Evolutionary conservation across 23 tunicate genomes (phyloP).

Genomic region (Ascidia mentula): DNA sequence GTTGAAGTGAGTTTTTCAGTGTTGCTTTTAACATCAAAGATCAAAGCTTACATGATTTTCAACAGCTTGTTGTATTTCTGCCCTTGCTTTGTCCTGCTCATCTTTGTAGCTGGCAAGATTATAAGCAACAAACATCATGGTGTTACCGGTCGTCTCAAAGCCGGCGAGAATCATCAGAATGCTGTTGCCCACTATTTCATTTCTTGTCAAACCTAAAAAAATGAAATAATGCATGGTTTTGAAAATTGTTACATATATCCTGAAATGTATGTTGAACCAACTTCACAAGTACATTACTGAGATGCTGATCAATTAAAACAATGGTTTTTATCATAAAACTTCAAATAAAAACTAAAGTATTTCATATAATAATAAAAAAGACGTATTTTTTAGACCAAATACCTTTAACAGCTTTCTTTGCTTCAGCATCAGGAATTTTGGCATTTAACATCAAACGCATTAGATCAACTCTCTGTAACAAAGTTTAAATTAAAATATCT

Average conservation of each 20-base stretch:
- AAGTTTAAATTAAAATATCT: background rate
- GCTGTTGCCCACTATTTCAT: conserved; percentile 67
- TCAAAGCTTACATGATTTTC: conserved; percentile 38
- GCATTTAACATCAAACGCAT: background rate
- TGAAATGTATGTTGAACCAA: too few species aligned
- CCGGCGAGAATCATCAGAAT: conserved; percentile 83
- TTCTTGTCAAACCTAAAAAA: conserved; percentile 52
- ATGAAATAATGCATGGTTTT: background rate
- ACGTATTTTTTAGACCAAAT: background rate
- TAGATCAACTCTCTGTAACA: conserved; percentile 2
- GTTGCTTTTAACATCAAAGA: background rate
- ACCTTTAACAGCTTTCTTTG: background rate
- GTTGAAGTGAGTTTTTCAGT: too few species aligned
- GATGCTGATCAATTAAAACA: background rate
- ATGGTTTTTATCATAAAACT: background rate
- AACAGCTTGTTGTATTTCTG: conserved; percentile 51
- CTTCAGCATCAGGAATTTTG: background rate
- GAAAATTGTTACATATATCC: too few species aligned
- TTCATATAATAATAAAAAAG: background rate
- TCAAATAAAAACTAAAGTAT: background rate
- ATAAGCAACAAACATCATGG: conserved; percentile 51
- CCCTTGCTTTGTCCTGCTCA: conserved; percentile 49
- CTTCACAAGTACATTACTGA: background rate
- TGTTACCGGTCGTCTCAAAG: conserved; percentile 71
- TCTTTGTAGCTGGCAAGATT: conserved; percentile 71